Evolutionary conservation across 2,888 invertebrate genomes (phyloP).

Genomic region (Hypsopygia costalis): DNA sequence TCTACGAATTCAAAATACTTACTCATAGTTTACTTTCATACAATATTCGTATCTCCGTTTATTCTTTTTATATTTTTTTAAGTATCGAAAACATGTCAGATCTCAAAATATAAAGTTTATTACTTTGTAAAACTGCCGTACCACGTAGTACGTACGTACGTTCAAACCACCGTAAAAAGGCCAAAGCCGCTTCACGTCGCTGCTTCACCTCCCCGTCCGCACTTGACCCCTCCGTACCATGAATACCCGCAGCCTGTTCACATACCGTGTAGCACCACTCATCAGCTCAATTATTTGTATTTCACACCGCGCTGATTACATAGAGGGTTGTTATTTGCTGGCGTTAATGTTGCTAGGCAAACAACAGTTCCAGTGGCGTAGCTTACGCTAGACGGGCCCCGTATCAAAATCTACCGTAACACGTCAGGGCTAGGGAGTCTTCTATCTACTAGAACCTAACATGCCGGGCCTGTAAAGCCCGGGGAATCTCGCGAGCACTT

Average conservation of each 20-base stretch:
- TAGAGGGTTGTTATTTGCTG: slow-evolving; percentile 36
- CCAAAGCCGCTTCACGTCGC: slow-evolving; percentile 61
- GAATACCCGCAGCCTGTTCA: slow-evolving; percentile 31
- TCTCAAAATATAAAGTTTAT: neutral
- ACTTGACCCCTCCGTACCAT: slow-evolving; percentile 32
- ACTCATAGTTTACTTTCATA: no score
- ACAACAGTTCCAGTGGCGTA: slow-evolving; percentile 30
- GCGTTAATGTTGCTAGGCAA: slow-evolving; percentile 24
- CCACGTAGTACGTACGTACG: no score
- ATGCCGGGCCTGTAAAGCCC: no score
- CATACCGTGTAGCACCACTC: slow-evolving; percentile 73
- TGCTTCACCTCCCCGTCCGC: slow-evolving; percentile 49
- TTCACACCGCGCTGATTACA: slow-evolving; percentile 31
- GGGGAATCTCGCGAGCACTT: no score
- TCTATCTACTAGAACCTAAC: no score
- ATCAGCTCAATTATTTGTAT: slow-evolving; percentile 49
- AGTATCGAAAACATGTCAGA: no score
- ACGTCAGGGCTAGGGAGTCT: no score
- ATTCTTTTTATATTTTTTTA: no score
- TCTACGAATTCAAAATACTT: no score
- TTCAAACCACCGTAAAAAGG: slow-evolving; percentile 46
- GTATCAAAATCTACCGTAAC: no score
- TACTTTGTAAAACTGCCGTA: slow-evolving; percentile 18
- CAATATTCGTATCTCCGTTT: no score
- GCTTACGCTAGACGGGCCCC: no score